Evolutionary conservation across 2,888 invertebrate species (phyloP).

Genomic region (Megamerina dolium): DNA sequence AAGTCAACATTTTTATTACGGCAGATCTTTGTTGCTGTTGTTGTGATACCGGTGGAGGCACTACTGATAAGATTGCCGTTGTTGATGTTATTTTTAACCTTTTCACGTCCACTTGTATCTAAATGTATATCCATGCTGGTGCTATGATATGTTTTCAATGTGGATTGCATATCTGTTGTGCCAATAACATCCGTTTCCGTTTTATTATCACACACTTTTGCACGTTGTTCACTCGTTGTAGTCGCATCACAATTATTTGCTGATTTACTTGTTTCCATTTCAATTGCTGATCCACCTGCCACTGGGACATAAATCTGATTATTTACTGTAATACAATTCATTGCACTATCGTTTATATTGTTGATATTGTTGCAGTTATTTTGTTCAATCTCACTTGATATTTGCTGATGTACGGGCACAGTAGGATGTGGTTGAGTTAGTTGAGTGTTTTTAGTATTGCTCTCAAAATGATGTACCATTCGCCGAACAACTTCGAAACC

Average conservation of each 20-base stretch:
- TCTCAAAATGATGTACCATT: constrained; percentile 47
- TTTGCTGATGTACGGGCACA: constrained; percentile 19
- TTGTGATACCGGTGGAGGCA: constrained; percentile 10
- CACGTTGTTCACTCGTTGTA: not conserved
- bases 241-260: not conserved
- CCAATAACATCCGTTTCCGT: constrained; percentile 8
- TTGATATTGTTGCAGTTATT: constrained; percentile 7
- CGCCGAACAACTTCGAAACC: constrained; percentile 44
- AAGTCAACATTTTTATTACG: constrained; percentile 51
- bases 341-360: constrained; percentile 6
- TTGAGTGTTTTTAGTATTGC: constrained; percentile 29
- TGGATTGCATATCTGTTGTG: not conserved
- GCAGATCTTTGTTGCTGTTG: constrained; percentile 33
- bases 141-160: constrained; percentile 29
- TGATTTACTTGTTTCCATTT: not conserved
- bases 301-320: constrained; percentile 45
- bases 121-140: constrained; percentile 43
- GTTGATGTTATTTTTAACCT: not conserved
- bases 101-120: constrained; percentile 19
- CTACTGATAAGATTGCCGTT: too few relatives aligned
- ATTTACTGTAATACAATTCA: constrained; percentile 45
- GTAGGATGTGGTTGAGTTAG: constrained; percentile 36
- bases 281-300: constrained; percentile 10
- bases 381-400: constrained; percentile 7
- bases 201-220: constrained; percentile 4